A percentile compares a stretch with the other conserved stretches of the same genome.
These are phyloP conservation scores for Bovichtus diacanthus DNA, from an alignment of 2,797 vertebrate species.

Conservation along the genomic window DNA sequence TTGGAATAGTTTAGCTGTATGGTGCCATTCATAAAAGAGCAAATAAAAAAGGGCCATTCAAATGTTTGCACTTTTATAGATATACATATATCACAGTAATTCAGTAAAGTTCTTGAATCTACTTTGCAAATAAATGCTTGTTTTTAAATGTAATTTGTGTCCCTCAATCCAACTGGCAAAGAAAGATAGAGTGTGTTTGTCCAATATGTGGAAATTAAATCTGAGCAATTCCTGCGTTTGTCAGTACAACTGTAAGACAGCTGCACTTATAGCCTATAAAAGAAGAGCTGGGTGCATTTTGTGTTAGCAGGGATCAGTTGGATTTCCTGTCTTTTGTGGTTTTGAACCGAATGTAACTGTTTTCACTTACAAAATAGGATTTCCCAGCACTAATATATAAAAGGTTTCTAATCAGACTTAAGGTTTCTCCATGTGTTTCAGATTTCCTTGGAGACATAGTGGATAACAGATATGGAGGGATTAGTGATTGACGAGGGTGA, in stretches of 20 bases:
- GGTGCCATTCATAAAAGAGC: background rate
- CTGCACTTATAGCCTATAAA: background rate
- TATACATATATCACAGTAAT: background rate
- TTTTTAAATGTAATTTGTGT: background rate
- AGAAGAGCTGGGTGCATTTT: slow-evolving; percentile 6
- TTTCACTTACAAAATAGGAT: slow-evolving; percentile 46
- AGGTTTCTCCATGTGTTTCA: slow-evolving; percentile 59
- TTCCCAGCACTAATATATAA: slow-evolving; percentile 51
- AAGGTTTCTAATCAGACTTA: slow-evolving; percentile 43
- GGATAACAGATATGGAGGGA: slow-evolving; percentile 45
- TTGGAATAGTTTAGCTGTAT: background rate
- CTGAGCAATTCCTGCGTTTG: background rate
- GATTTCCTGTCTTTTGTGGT: slow-evolving; percentile 50
- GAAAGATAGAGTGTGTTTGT: background rate
- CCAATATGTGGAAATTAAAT: background rate
- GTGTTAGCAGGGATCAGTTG: slow-evolving; percentile 19
- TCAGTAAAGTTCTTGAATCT: background rate
- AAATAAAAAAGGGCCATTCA: background rate
- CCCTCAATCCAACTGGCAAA: background rate
- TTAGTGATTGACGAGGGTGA: slow-evolving; percentile 5
- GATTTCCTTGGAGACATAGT: slow-evolving; percentile 58
- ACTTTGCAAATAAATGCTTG: background rate
- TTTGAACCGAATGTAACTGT: slow-evolving; percentile 38
- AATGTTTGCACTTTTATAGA: background rate
- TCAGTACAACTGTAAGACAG: background rate